Evolutionary conservation across 2,113 vertebrate species (phyloP).

Genomic region (Saguinus imperator): DNA sequence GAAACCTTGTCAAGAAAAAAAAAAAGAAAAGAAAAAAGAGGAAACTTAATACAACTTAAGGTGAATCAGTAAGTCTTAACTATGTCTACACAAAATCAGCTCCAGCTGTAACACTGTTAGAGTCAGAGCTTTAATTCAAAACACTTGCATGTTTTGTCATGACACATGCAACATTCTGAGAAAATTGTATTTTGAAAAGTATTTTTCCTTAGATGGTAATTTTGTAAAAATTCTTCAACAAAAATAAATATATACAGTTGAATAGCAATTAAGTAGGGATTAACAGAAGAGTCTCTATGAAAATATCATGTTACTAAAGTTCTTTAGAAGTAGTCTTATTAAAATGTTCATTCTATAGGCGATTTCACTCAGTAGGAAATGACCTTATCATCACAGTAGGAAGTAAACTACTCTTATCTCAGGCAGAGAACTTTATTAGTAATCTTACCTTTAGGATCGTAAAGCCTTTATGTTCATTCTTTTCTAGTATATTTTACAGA

Average conservation of each 20-base stretch:
- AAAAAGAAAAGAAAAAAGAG: background rate
- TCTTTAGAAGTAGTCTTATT: background rate
- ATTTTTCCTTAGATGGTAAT: background rate
- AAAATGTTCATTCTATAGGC: constrained; percentile 37
- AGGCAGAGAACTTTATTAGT: constrained; percentile 66
- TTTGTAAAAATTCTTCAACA: constrained; percentile 7
- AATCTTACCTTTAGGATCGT: constrained; percentile 16
- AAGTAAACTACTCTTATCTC: constrained; percentile 39
- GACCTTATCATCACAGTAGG: constrained; percentile 19
- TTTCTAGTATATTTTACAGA: constrained; percentile 53
- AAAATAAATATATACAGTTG: background rate
- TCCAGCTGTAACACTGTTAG: constrained; percentile 74
- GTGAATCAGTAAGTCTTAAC: constrained; percentile 65
- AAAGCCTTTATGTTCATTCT: background rate
- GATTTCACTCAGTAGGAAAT: constrained; percentile 55
- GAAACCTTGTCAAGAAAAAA: constrained; percentile 51
- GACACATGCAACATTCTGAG: constrained; percentile 29
- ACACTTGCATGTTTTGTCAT: background rate
- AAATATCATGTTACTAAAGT: background rate
- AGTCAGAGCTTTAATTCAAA: constrained; percentile 73
- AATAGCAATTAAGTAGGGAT: constrained; percentile 26
- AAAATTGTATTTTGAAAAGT: background rate
- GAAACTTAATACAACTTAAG: constrained; percentile 75
- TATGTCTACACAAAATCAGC: constrained; percentile 78
- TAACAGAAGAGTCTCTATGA: background rate